Conservation (phyloP, 2,113 vertebrate genomes). For the Dicerorhinus sumatrensis region DNA sequence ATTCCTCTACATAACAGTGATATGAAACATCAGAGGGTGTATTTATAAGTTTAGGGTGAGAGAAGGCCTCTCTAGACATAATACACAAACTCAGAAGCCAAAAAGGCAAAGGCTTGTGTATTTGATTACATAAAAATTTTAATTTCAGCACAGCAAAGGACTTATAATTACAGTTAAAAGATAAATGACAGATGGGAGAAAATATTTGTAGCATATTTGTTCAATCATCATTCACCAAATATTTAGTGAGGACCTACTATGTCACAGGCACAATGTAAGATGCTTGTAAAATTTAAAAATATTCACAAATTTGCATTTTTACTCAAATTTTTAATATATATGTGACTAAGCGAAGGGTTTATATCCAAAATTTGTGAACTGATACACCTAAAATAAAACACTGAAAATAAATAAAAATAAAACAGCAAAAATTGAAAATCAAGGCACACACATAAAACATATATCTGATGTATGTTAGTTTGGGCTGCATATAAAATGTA, state of each 20-base stretch:
- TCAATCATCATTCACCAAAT: neutral
- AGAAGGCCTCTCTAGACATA: neutral
- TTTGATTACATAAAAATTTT: neutral
- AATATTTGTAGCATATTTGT: neutral
- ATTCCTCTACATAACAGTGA: neutral
- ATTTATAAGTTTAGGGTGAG: neutral
- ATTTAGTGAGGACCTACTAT: neutral
- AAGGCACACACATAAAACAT: neutral
- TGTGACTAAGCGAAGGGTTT: neutral
- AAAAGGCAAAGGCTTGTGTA: neutral
- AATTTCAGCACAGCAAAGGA: neutral
- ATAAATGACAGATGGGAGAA: slow-evolving; percentile 31
- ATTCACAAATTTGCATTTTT: neutral
- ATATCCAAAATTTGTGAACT: neutral
- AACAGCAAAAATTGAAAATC: neutral
- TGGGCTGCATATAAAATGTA: neutral
- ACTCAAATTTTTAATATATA: neutral
- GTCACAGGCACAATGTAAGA: neutral
- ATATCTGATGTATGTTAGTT: neutral
- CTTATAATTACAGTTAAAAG: neutral
- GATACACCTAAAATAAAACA: neutral
- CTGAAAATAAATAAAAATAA: neutral
- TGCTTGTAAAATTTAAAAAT: neutral
- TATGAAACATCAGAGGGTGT: neutral
- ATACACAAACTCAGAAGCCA: neutral